A percentile compares a stretch with the other conserved stretches of the same genome.
phyloP scores from a whole-genome alignment of 2,888 invertebrate species.

The Campopleginae sp. region DNA sequence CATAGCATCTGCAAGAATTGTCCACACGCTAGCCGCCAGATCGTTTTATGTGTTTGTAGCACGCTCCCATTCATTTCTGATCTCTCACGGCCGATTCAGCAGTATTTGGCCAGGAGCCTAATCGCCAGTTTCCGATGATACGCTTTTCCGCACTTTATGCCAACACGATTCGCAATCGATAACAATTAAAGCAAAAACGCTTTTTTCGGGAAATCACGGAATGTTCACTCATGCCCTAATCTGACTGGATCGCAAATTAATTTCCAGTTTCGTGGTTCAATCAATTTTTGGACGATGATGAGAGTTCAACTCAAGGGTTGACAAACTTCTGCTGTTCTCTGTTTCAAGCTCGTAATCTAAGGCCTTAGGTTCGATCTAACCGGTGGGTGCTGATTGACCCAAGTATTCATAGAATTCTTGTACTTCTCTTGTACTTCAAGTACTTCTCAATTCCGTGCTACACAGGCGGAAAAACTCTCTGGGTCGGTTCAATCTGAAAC shows the following conservation, averaged over 20 bases:
- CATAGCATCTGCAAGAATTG: conserved; percentile 31
- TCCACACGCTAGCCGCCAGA: conserved; percentile 28
- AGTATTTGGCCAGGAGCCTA: neutral
- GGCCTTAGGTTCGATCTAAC: neutral
- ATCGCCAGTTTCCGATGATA: neutral
- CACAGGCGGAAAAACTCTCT: neutral
- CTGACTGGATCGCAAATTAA: neutral
- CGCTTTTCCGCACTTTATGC: neutral
- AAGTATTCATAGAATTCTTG: neutral
- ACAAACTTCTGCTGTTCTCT: neutral
- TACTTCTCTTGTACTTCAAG: too few relatives aligned
- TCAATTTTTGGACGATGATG: too few relatives aligned
- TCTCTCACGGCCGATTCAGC: conserved; percentile 14
- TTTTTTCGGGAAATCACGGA: neutral
- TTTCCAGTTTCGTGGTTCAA: neutral
- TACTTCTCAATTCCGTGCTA: neutral
- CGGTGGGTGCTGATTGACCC: neutral
- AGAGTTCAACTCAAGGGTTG: neutral
- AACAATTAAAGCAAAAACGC: neutral
- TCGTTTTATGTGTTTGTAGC: conserved; percentile 42
- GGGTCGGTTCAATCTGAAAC: neutral
- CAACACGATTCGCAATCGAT: neutral
- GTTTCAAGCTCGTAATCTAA: neutral
- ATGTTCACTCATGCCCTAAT: neutral
- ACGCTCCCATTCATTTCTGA: conserved; percentile 55